A percentile compares a stretch with the other conserved stretches of the same genome.
Evolutionary conservation across 2,113 vertebrate genomes (phyloP).

Genomic region (Perccottus glenii): DNA sequence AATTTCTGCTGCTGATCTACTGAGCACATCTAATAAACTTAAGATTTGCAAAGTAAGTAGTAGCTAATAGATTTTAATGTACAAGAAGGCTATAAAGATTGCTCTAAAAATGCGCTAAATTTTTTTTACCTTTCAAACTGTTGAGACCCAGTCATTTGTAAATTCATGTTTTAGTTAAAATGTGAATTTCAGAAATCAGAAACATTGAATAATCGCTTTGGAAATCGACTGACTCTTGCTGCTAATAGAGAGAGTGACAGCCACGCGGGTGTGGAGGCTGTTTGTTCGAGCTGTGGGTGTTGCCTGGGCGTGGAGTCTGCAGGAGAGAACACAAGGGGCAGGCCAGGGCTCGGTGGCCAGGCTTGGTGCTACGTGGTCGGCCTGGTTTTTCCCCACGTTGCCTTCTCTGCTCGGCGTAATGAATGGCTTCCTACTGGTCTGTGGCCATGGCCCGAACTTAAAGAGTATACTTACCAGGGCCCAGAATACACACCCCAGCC

Average conservation of each 20-base stretch:
- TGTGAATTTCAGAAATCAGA: too few species aligned
- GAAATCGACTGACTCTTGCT: slow-evolving; percentile 23
- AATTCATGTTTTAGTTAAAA: not conserved
- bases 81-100: too few species aligned
- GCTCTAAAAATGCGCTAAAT: too few species aligned
- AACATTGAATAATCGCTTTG: slow-evolving; percentile 35
- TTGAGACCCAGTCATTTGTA: too few species aligned
- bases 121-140: too few species aligned
- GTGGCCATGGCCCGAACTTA: slow-evolving; percentile 74
- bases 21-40: too few species aligned
- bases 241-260: slow-evolving; percentile 25
- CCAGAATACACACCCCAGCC: slow-evolving; percentile 71
- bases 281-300: slow-evolving; percentile 68
- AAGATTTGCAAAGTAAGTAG: too few species aligned
- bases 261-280: slow-evolving; percentile 48
- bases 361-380: slow-evolving; percentile 75
- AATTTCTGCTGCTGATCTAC: too few species aligned
- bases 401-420: slow-evolving; percentile 76
- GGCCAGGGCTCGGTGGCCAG: slow-evolving; percentile 68
- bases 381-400: slow-evolving; percentile 77
- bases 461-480: slow-evolving; percentile 80
- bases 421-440: slow-evolving; percentile 82
- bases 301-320: slow-evolving; percentile 63
- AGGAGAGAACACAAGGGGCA: slow-evolving; percentile 57
- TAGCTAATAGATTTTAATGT: too few species aligned